Conservation (phyloP, 2,888 invertebrate genomes). For the Cheilosia vernalis region DNA sequence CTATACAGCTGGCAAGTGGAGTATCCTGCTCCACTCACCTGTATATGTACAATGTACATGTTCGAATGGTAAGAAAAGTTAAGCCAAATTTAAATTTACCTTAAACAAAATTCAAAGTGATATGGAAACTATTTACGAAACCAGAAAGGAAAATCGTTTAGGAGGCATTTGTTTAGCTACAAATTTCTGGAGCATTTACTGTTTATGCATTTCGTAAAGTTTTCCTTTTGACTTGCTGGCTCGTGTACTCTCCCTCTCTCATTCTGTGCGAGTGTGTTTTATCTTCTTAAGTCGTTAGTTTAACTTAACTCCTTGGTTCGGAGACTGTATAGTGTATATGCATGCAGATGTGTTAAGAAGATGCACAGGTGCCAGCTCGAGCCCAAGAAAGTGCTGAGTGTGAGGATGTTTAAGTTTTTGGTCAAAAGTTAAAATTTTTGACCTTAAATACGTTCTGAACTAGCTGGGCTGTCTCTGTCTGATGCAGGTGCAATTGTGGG, state of each 20-base stretch:
- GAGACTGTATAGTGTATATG: neutral
- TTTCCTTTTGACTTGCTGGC: conserved; percentile 58
- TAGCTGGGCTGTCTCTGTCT: neutral
- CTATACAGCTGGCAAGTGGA: neutral
- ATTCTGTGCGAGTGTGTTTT: conserved; percentile 2
- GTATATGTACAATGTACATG: neutral
- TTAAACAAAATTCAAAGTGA: conserved; percentile 66
- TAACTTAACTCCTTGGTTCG: conserved; percentile 29
- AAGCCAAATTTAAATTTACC: conserved; percentile 68
- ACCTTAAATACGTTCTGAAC: conserved; percentile 38
- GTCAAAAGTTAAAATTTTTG: conserved; percentile 52
- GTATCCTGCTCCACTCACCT: conserved; percentile 38
- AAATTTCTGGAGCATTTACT: conserved; percentile 64
- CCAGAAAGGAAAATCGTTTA: conserved; percentile 62
- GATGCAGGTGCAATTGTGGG: conserved; percentile 15
- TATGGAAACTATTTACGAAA: conserved; percentile 69
- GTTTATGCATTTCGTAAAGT: conserved; percentile 65
- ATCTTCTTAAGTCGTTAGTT: conserved; percentile 45
- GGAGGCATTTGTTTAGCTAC: conserved; percentile 57
- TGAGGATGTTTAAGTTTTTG: conserved; percentile 27
- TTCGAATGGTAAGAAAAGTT: conserved; percentile 39
- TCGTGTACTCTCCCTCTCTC: neutral
- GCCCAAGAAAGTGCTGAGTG: conserved; percentile 9
- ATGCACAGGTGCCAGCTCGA: conserved; percentile 23
- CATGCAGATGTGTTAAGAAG: conserved; percentile 25